Evolutionary conservation across 2,797 vertebrate genomes (phyloP).

Genomic region (Scleropages formosus): DNA sequence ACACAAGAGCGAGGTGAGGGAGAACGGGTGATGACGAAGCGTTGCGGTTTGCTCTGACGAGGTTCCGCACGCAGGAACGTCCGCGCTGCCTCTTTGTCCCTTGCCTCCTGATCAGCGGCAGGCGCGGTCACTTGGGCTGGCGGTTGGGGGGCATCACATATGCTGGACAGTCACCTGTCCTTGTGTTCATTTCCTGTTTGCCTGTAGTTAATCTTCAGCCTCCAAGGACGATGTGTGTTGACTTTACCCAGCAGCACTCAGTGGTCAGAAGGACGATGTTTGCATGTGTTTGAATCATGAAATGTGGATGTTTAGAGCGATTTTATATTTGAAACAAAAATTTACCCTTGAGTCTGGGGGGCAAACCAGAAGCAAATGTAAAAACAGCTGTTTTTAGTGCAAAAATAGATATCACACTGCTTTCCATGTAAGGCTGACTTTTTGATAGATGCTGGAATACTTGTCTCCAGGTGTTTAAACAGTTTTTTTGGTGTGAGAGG

Average conservation of each 20-base stretch:
- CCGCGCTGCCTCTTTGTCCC: no score
- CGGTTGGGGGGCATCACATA: no score
- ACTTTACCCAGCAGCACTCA: no score
- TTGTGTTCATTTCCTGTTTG: background rate
- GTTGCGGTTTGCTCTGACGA: no score
- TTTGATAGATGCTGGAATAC: background rate
- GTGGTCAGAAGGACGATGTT: background rate
- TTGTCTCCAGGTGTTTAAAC: background rate
- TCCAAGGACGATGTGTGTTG: background rate
- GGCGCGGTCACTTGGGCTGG: no score
- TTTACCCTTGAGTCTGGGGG: background rate
- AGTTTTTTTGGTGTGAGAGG: background rate
- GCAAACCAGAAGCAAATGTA: background rate
- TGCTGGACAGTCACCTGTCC: no score
- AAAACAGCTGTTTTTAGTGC: background rate
- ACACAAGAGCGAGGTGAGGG: no score
- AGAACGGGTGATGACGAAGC: no score
- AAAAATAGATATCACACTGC: background rate
- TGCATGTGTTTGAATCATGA: background rate
- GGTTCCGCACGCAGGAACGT: no score
- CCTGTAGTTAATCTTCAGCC: background rate
- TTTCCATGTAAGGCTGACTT: background rate
- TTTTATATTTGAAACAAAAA: background rate
- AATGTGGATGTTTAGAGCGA: background rate
- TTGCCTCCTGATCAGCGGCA: no score